Percentiles rank a stretch among this genome's conserved stretches.
phyloP scores from a whole-genome alignment of 2,888 invertebrate genomes.

The Caradrina kadenii region DNA sequence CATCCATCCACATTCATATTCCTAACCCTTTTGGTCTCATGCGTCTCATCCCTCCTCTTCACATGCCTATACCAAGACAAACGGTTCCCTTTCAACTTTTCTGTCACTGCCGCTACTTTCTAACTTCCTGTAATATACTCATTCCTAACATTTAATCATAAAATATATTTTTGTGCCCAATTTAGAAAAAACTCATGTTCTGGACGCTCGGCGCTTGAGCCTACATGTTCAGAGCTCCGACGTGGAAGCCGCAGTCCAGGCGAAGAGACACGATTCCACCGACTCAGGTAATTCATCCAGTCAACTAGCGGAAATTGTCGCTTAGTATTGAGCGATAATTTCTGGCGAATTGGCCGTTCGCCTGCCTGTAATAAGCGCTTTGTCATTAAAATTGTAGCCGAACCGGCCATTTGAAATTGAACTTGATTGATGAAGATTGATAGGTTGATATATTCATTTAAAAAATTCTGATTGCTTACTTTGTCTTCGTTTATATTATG shows the following conservation, averaged over 20 bases:
- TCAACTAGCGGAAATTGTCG: conserved; percentile 38
- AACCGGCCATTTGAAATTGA: conserved; percentile 43
- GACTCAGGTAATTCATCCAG: conserved; percentile 73
- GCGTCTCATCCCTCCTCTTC: no score
- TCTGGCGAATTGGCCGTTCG: conserved; percentile 36
- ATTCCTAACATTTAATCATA: no score
- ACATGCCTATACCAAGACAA: no score
- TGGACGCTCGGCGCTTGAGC: conserved; percentile 67
- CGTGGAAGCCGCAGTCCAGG: conserved; percentile 73
- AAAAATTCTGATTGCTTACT: conserved; percentile 24
- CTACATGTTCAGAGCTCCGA: conserved; percentile 67
- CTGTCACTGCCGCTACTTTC: no score
- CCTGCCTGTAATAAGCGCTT: conserved; percentile 36
- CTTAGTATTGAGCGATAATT: conserved; percentile 19
- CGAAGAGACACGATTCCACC: conserved; percentile 76
- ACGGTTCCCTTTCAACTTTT: no score
- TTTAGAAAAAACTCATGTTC: conserved; percentile 71
- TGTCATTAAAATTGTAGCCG: conserved; percentile 36
- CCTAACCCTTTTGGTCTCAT: no score
- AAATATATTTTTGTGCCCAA: not conserved
- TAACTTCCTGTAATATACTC: no score
- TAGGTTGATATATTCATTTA: conserved; percentile 15
- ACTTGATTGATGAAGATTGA: conserved; percentile 51
- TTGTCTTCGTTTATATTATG: not conserved
- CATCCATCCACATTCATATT: no score